Percentiles rank a stretch among this genome's conserved stretches.
Evolutionary conservation across 2,888 invertebrate genomes (phyloP).

Genomic region (Coremacera marginata): DNA sequence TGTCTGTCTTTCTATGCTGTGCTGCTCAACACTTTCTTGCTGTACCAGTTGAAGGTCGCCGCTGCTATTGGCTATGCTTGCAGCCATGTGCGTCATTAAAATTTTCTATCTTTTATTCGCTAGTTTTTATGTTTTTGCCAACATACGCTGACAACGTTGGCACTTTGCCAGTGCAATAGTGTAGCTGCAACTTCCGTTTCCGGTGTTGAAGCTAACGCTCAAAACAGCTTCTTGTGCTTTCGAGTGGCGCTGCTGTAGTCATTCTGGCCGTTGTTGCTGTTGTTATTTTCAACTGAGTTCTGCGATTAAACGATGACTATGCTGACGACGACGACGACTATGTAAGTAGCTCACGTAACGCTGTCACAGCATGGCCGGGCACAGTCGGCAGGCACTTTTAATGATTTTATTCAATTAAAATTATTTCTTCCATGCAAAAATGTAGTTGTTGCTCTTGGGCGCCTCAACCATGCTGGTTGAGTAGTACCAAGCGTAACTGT

Average conservation of each 20-base stretch:
- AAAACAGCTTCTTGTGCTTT: conserved; percentile 25
- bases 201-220: conserved; percentile 40
- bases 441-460: not conserved
- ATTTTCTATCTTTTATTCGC: not conserved
- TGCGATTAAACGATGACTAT: not conserved
- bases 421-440: not conserved
- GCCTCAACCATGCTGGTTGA: not conserved
- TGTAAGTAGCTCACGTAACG: conserved; percentile 32
- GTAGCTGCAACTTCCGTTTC: conserved; percentile 51
- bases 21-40: not conserved
- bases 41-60: not conserved
- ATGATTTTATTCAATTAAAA: conserved; percentile 43
- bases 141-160: conserved; percentile 42
- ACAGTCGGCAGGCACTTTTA: conserved; percentile 23
- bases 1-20: conserved; percentile 37
- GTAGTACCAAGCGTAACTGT: too few species aligned
- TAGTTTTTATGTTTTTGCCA: not conserved
- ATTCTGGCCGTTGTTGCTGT: not conserved
- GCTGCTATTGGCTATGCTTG: not conserved
- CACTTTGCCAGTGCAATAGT: conserved; percentile 46
- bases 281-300: not conserved
- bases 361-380: not conserved
- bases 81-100: conserved; percentile 26
- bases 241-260: conserved; percentile 8
- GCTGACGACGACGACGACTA: conserved; percentile 3